Base-by-base conservation (phyloP, 2,888 invertebrate genomes). In the Monoplex corrugatus region DNA sequence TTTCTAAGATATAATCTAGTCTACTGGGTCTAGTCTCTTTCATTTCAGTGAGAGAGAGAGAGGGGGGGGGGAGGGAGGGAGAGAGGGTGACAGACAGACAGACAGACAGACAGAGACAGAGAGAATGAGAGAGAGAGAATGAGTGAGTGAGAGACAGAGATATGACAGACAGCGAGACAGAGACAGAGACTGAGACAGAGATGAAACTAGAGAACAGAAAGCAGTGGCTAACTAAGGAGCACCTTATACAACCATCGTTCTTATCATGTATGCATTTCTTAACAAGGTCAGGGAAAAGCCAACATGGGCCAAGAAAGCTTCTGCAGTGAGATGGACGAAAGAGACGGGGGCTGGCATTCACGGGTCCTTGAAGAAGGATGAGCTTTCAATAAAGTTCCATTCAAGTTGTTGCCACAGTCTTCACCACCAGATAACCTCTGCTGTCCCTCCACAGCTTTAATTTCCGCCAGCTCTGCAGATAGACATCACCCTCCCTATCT, bases 301-400 rank as follows among this genome's bases (percentile, higher is more conserved):
- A 13, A 8, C 6, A n/a, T 8, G 68, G 2, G 28, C 23, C 28
- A 28, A 28, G 13, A 28, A 43, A 28, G 40, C 23, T 68, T n/a
- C n/a, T n/a, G n/a, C n/a, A n/a, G n/a, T n/a, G n/a, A n/a, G n/a
- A 13, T 40, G 80, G 80, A 43, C 40, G 40, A 38, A 19, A 8
- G 28, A 19, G 16, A 45, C 43, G n/a, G 45, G 78, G 78, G 44
- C 43, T 43, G n/a, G 82, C 10, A 23, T 84, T 57, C 84, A 84
- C 84, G 84, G 84, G 38, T 84, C 35, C 84, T 84, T 86, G 40
- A 68, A 86, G 86, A 86, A 40, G 84, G 43, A 86, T 68, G 86
- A 44, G 86, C 43, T 86, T 86, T 86, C 86, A 86, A 86, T 86
- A 68, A 86, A 86, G 86, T 86, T 86, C 68, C 86, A 80, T 87